These are phyloP conservation scores for Anabas testudineus DNA, from an alignment of 2,797 vertebrate species.

Conservation along the genomic window DNA sequence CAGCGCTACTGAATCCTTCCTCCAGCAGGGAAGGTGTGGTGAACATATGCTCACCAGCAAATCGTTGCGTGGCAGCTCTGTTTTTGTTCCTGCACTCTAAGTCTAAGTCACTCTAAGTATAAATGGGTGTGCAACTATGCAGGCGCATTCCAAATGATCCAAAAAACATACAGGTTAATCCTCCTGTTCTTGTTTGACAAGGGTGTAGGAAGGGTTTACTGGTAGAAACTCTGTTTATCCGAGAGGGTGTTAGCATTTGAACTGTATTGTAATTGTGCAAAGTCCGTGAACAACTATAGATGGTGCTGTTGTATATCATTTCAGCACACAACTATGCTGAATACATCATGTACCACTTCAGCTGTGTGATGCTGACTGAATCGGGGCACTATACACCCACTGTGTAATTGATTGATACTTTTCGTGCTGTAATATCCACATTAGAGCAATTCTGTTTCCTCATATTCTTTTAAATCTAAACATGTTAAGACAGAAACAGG, in stretches of 20 bases:
- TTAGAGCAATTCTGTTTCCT: not conserved
- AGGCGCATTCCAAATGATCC: not conserved
- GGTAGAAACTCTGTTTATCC: not conserved
- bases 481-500: not conserved
- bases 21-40: conserved; percentile 39
- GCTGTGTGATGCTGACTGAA: conserved; percentile 7
- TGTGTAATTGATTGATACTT: not conserved
- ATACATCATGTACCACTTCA: conserved; percentile 3
- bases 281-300: conserved; percentile 36
- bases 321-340: conserved; percentile 11
- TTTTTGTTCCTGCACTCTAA: conserved; percentile 27
- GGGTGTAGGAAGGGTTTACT: not conserved
- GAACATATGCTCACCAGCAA: conserved; percentile 52
- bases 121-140: not conserved
- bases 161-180: not conserved
- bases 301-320: conserved; percentile 52
- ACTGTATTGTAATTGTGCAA: not conserved
- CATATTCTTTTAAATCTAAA: not conserved
- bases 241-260: not conserved
- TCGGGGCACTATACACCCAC: not conserved
- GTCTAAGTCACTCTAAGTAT: too few relatives aligned
- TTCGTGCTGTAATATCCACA: not conserved
- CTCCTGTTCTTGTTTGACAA: conserved; percentile 3
- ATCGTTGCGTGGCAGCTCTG: conserved; percentile 8
- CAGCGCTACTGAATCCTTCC: conserved; percentile 34